phyloP scores from a whole-genome alignment of 2,888 invertebrate species.

The Napeogenes inachia region DNA sequence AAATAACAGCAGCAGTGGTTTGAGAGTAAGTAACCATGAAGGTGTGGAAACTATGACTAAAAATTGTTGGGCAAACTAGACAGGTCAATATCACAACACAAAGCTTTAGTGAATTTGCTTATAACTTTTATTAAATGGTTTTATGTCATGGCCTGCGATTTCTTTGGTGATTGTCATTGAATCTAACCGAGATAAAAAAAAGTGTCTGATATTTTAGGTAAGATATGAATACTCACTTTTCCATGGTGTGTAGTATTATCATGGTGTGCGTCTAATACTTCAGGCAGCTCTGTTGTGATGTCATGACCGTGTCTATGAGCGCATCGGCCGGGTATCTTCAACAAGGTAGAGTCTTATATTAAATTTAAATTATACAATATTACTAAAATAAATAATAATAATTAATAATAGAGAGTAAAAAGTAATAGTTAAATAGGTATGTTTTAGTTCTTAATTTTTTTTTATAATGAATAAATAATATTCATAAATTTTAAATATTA shows the following conservation, averaged over 20 bases:
- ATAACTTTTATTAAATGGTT: too few relatives aligned
- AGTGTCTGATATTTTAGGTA: background rate
- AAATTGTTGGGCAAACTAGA: background rate
- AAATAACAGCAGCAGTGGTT: background rate
- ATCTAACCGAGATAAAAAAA: too few relatives aligned
- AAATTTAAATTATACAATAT: background rate
- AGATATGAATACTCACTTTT: conserved; percentile 44
- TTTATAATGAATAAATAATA: too few relatives aligned
- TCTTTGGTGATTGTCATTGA: background rate
- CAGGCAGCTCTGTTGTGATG: conserved; percentile 64
- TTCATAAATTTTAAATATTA: too few relatives aligned
- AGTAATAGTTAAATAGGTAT: background rate
- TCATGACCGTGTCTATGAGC: conserved; percentile 67
- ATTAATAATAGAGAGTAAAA: background rate
- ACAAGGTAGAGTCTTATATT: conserved; percentile 33
- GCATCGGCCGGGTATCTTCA: conserved; percentile 51
- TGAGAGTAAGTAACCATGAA: too few relatives aligned
- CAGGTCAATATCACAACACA: too few relatives aligned
- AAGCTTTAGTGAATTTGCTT: too few relatives aligned
- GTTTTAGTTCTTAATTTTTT: too few relatives aligned
- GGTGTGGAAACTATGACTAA: too few relatives aligned
- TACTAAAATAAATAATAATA: background rate
- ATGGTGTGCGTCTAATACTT: conserved; percentile 46
- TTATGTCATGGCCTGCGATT: too few relatives aligned
- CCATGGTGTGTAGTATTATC: conserved; percentile 66